Evolutionary conservation across 2,113 vertebrate species (phyloP).

Genomic region (Salvelinus sp.): DNA sequence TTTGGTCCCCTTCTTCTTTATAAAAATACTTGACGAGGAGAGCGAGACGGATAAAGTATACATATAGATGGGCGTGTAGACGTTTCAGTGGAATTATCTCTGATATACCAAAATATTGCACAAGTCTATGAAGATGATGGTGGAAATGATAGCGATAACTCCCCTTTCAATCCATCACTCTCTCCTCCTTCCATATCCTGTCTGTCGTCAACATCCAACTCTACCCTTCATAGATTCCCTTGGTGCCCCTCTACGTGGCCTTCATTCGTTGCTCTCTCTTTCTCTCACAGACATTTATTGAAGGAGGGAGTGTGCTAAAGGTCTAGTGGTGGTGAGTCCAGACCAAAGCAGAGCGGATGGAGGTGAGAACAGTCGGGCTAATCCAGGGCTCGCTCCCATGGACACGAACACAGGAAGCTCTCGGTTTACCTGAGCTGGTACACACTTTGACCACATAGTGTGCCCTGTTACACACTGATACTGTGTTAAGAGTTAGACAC

Average conservation of each 20-base stretch:
- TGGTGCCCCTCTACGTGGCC: background rate
- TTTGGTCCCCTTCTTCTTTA: slow-evolving; percentile 53
- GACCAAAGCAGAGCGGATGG: slow-evolving; percentile 39
- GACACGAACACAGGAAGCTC: slow-evolving; percentile 45
- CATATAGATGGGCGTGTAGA: slow-evolving; percentile 16
- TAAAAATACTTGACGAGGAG: slow-evolving; percentile 48
- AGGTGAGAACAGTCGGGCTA: slow-evolving; percentile 28
- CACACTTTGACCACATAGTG: background rate
- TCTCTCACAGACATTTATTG: background rate
- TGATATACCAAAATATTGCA: slow-evolving; percentile 4
- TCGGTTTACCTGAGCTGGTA: slow-evolving; percentile 16
- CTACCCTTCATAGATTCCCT: slow-evolving; percentile 37
- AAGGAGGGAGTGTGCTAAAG: slow-evolving; percentile 17
- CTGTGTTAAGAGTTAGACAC: slow-evolving; percentile 18
- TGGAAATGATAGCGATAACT: slow-evolving; percentile 41
- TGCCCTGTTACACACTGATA: slow-evolving; percentile 4
- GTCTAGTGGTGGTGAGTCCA: slow-evolving; percentile 20
- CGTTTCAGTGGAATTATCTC: background rate
- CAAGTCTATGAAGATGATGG: slow-evolving; percentile 23
- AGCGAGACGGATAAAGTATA: slow-evolving; percentile 40
- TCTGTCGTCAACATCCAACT: slow-evolving; percentile 30
- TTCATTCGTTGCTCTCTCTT: background rate
- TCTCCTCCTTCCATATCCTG: slow-evolving; percentile 22
- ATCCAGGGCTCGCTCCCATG: slow-evolving; percentile 39
- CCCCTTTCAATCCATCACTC: slow-evolving; percentile 28